Conservation (phyloP, 2,113 vertebrate genomes). For the Cnemophilus loriae region DNA sequence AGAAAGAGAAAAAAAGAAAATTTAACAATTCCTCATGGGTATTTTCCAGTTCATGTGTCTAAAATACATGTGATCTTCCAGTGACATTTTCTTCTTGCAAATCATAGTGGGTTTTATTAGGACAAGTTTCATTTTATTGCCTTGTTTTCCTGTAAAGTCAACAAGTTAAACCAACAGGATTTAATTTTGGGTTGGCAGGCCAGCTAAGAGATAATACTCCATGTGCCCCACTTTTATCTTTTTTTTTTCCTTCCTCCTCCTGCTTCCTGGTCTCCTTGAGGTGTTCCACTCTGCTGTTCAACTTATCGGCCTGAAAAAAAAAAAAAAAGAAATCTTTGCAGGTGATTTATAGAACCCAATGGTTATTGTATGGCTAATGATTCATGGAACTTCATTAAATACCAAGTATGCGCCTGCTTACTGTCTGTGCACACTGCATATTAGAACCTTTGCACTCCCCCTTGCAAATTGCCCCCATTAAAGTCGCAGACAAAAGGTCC, state of each 20-base stretch:
- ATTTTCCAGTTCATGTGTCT: neutral
- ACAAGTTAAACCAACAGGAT: slow-evolving; percentile 60
- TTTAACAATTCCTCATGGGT: neutral
- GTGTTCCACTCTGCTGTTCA: slow-evolving; percentile 3
- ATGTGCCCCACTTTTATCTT: neutral
- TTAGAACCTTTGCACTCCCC: slow-evolving; percentile 70
- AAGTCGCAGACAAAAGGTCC: slow-evolving; percentile 72
- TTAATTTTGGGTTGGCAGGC: slow-evolving; percentile 43
- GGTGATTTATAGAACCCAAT: slow-evolving; percentile 56
- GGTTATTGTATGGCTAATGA: slow-evolving; percentile 59
- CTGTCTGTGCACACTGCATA: slow-evolving; percentile 63
- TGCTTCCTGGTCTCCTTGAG: neutral
- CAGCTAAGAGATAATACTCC: neutral
- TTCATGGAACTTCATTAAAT: slow-evolving; percentile 69
- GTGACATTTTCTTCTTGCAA: neutral
- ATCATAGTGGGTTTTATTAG: slow-evolving; percentile 15
- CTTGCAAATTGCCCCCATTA: slow-evolving; percentile 68
- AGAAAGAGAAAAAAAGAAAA: neutral
- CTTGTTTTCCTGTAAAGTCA: slow-evolving; percentile 52
- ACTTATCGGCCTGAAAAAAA: neutral
- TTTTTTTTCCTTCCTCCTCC: neutral
- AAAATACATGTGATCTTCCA: neutral
- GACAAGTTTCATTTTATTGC: slow-evolving; percentile 44
- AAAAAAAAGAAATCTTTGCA: neutral
- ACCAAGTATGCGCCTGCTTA: slow-evolving; percentile 63